A percentile compares a stretch with the other conserved stretches of the same genome.
Conservation (phyloP, 2,888 invertebrate genomes). For the Sussaba pulchella region DNA sequence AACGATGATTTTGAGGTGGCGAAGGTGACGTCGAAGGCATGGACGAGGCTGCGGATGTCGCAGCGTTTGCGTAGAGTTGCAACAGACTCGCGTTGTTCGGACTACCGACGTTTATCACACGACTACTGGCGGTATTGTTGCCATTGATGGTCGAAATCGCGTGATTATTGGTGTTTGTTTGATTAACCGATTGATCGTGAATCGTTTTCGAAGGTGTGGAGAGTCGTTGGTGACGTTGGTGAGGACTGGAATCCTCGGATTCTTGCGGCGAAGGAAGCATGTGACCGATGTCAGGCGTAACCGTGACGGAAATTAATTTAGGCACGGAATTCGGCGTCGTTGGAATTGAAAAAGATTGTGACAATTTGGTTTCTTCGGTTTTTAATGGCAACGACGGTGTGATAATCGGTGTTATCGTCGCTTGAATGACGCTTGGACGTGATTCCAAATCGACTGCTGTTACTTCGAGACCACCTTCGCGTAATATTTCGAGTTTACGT, state of each 20-base stretch:
- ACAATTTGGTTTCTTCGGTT: conserved; percentile 73
- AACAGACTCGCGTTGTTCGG: conserved; percentile 77
- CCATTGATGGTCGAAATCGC: conserved; percentile 39
- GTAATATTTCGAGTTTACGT: conserved; percentile 90
- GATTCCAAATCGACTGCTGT: conserved; percentile 86
- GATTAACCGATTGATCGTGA: conserved; percentile 33
- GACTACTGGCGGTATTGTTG: conserved; percentile 69
- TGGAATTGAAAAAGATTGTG: conserved; percentile 75
- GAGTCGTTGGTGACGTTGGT: conserved; percentile 56
- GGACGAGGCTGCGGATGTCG: conserved; percentile 68
- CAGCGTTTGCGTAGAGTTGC: conserved; percentile 79
- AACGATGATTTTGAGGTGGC: conserved; percentile 72
- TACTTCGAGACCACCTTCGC: conserved; percentile 91
- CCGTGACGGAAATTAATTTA: conserved; percentile 84
- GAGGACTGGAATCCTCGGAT: conserved; percentile 52
- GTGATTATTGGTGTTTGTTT: conserved; percentile 67
- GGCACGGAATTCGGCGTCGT: conserved; percentile 76
- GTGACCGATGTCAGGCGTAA: conserved; percentile 85
- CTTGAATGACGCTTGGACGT: conserved; percentile 84
- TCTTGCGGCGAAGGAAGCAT: conserved; percentile 81
- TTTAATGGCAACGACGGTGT: conserved; percentile 78
- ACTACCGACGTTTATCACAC: conserved; percentile 80
- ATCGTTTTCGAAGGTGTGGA: conserved; percentile 30
- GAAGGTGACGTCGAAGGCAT: conserved; percentile 64
- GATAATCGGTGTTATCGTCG: conserved; percentile 85